phyloP scores from a whole-genome alignment of 1,140 invertebrate genomes.

The Trypoxylus dichotomus region DNA sequence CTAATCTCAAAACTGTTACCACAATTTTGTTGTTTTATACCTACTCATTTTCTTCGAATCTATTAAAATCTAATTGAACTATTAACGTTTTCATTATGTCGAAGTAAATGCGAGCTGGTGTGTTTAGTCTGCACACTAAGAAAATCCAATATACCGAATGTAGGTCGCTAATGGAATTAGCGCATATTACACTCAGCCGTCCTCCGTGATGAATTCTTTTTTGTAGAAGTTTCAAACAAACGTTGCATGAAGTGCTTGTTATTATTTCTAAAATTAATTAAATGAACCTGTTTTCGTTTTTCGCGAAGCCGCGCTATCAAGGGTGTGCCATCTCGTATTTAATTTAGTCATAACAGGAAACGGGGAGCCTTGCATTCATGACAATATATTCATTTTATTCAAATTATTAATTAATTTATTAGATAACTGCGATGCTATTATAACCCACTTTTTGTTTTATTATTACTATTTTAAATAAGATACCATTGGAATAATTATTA shows the following conservation, averaged over 20 bases:
- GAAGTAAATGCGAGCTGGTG: neutral
- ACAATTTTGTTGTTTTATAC: neutral
- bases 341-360: neutral
- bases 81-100: conserved; percentile 7
- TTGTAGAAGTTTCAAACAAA: neutral
- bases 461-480: too few species aligned
- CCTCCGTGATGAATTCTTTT: neutral
- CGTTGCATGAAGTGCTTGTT: neutral
- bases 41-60: neutral
- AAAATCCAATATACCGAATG: conserved; percentile 17
- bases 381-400: neutral
- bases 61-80: conserved; percentile 8
- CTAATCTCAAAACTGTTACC: too few species aligned
- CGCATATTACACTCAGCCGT: neutral
- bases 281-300: neutral
- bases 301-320: neutral
- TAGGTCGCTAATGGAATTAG: conserved; percentile 12
- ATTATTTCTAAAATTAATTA: conserved; percentile 25
- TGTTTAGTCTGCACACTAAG: neutral
- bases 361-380: neutral
- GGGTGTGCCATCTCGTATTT: neutral
- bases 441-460: neutral
- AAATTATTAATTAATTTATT: neutral
- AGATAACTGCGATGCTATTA: neutral
- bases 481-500: too few species aligned